phyloP scores from a whole-genome alignment of 2,888 invertebrate genomes.

The Idaea dimidiata region DNA sequence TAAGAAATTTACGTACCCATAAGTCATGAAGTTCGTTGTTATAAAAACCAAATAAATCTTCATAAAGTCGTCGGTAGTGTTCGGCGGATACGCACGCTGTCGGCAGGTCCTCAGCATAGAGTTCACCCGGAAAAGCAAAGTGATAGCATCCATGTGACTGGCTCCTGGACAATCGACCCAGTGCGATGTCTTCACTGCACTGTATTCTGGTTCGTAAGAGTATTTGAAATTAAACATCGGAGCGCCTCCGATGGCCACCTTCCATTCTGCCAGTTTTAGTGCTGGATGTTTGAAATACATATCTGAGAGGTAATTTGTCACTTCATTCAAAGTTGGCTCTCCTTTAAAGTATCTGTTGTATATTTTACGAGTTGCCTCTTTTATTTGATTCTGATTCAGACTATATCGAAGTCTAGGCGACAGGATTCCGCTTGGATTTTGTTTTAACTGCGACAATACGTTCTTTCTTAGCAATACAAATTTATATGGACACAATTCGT shows the following conservation, averaged over 20 bases:
- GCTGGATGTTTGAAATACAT: conserved; percentile 34
- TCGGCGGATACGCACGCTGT: conserved; percentile 15
- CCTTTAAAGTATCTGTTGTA: conserved; percentile 29
- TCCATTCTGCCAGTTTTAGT: conserved; percentile 33
- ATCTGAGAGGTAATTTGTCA: conserved; percentile 27
- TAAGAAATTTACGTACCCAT: conserved; percentile 16
- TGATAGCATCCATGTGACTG: conserved; percentile 69
- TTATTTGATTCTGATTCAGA: conserved; percentile 21
- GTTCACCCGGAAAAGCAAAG: conserved; percentile 55
- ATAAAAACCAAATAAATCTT: conserved; percentile 28
- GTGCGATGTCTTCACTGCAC: conserved; percentile 48
- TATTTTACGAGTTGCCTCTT: conserved; percentile 25
- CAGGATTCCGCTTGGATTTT: conserved; percentile 14
- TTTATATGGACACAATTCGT: conserved; percentile 25
- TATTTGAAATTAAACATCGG: conserved; percentile 71
- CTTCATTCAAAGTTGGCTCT: conserved; percentile 22
- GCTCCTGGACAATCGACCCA: conserved; percentile 45
- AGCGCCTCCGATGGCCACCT: conserved; percentile 31
- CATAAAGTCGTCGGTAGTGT: conserved; percentile 29
- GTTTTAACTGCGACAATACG: conserved; percentile 5
- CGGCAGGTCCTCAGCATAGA: conserved; percentile 24
- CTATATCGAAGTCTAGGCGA: conserved; percentile 25
- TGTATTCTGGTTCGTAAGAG: conserved; percentile 60
- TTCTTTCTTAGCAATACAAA: conserved; percentile 8
- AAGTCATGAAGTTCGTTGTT: conserved; percentile 27